Conservation (phyloP, 2,797 vertebrate species). For the Philypnodon macrostomus region DNA sequence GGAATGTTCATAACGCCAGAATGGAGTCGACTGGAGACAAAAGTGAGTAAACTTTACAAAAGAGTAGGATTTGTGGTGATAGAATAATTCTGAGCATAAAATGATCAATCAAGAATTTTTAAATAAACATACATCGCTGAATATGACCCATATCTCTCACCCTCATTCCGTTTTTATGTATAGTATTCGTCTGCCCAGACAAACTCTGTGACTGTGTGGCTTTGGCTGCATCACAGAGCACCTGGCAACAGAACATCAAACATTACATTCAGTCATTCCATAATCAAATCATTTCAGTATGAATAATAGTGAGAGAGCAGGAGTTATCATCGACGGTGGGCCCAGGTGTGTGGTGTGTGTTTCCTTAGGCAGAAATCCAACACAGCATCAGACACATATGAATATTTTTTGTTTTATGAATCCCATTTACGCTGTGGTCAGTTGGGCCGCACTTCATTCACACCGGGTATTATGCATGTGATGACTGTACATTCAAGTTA, state of each 20-base stretch:
- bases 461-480: slow-evolving; percentile 45
- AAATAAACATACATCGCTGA: no score
- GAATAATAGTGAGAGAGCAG: slow-evolving; percentile 52
- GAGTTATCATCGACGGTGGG: slow-evolving; percentile 57
- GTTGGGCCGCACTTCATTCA: slow-evolving; percentile 24
- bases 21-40: no score
- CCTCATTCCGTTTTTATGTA: slow-evolving; percentile 22
- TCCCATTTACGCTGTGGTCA: slow-evolving; percentile 17
- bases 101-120: no score
- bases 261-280: slow-evolving; percentile 40
- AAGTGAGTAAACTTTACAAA: no score
- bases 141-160: slow-evolving; percentile 9
- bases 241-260: slow-evolving; percentile 51
- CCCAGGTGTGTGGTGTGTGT: slow-evolving; percentile 59
- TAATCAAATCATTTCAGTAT: slow-evolving; percentile 68
- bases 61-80: no score
- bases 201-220: slow-evolving; percentile 15
- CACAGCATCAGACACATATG: slow-evolving; percentile 21
- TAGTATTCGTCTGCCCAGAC: background rate
- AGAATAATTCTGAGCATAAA: no score
- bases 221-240: slow-evolving; percentile 35
- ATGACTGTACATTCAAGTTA: slow-evolving; percentile 4
- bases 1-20: no score
- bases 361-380: slow-evolving; percentile 59
- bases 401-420: slow-evolving; percentile 9